These are phyloP conservation scores for Eulithis testata DNA, from an alignment of 2,888 invertebrate species.

Conservation along the genomic window DNA sequence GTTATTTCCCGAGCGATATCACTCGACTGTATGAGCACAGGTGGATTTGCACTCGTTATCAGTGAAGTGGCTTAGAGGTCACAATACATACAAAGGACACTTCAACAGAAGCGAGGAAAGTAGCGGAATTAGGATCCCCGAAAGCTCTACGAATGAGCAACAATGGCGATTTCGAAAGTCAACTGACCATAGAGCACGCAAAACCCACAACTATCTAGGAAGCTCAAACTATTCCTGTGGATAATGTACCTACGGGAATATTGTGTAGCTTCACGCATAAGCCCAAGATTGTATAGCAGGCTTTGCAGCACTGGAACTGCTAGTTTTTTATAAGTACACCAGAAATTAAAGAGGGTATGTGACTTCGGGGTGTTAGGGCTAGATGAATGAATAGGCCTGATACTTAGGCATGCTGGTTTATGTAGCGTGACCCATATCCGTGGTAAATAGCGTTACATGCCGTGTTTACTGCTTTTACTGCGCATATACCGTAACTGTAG, in stretches of 20 bases:
- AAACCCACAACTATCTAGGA: too few species aligned
- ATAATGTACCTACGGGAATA: too few species aligned
- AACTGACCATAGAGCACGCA: too few species aligned
- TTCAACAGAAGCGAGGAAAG: background rate
- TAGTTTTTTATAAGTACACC: too few species aligned
- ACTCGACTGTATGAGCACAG: conserved; percentile 34
- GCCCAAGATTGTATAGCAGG: too few species aligned
- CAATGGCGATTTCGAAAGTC: too few species aligned
- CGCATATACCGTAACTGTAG: conserved; percentile 23
- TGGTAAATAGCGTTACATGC: conserved; percentile 40
- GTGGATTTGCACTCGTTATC: conserved; percentile 42
- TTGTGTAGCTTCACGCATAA: too few species aligned
- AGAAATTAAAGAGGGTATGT: background rate
- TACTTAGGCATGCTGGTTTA: background rate
- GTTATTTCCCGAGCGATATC: conserved; percentile 29
- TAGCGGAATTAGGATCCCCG: too few species aligned
- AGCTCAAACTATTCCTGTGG: too few species aligned
- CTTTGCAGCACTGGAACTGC: too few species aligned
- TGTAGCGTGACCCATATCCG: conserved; percentile 25
- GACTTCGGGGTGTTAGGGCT: background rate
- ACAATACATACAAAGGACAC: background rate
- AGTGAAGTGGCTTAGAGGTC: conserved; percentile 34
- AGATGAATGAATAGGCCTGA: background rate
- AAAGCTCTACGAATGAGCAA: too few species aligned
- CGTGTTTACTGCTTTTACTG: conserved; percentile 27